Base-by-base conservation (phyloP, 35 echinoderm and acorn worm genomes). In the Anneissia japonica region DNA sequence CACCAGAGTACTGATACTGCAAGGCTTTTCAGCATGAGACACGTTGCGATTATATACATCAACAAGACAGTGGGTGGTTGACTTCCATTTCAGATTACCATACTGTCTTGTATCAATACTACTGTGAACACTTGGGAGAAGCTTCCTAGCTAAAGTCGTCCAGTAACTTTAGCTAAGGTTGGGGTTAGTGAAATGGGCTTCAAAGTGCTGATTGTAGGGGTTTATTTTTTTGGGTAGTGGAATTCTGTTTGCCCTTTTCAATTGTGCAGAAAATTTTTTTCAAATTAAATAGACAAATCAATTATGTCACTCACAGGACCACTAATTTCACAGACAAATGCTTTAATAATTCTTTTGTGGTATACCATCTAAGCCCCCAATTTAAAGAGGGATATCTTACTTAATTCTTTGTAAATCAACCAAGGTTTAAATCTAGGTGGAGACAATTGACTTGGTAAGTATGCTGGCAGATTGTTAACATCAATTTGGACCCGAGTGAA, bases 31-130 rank as follows among this genome's bases (percentile, higher is more conserved):
- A 55, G 73, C 84, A 7, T 6, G 72, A 33, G 84, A 86, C 17
- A 86, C n/a, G 1, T 31, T 75, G 9, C 41, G 64, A 37, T 86
- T n/a, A n/a, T n/a, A n/a, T 64, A 38, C 5, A 86, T 86, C 84
- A 39, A 86, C 40, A 26, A 74, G 73, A 39, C 64, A 86, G 30
- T 86, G 84, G 2, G 84, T 86, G 30, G 84, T 86, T 13, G 73
- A 75, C 7, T 32, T 37, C 0, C 84, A 34, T 29, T 35, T 86
- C 72, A 75, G 64, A 34, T 86, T 86, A 75, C 84, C 84, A 86
- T 16, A 86, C 31, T 86, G 39, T 76, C 84, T 86, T 6, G 36
- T 0, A 28, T 86, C 84, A 37, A 86, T 55, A 46, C 34, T 32
- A 23, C 72, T n/a, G 19, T 75, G 56, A 75, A 86, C 77, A 19